Evolutionary conservation across 2,113 vertebrate genomes (phyloP).

Genomic region (Struthio camelus): DNA sequence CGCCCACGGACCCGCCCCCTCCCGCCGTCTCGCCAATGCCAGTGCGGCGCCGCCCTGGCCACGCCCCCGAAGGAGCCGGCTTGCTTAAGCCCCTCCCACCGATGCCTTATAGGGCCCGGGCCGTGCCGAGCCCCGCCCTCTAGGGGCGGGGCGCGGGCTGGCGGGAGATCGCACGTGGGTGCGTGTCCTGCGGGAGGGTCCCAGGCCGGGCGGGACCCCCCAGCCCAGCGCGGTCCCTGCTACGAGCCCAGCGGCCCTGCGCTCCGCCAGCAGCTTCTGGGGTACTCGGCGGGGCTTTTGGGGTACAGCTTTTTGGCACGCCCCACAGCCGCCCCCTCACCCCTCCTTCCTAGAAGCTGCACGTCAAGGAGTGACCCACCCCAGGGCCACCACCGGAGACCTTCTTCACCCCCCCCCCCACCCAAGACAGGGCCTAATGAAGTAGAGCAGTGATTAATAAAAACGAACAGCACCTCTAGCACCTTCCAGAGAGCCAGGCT

Average conservation of each 20-base stretch:
- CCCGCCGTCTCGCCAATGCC: neutral
- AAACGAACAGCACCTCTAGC: too few relatives aligned
- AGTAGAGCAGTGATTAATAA: too few relatives aligned
- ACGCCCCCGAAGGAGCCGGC: fast-evolving
- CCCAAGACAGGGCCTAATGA: too few relatives aligned
- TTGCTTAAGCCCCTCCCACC: fast-evolving
- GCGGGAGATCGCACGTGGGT: neutral
- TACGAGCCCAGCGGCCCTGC: neutral
- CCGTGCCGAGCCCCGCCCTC: fast-evolving
- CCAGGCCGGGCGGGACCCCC: neutral
- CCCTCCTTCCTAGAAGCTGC: too few relatives aligned
- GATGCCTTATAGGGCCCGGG: fast-evolving
- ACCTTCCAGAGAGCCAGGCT: too few relatives aligned
- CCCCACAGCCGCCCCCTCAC: too few relatives aligned
- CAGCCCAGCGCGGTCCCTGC: neutral
- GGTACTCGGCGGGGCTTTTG: neutral
- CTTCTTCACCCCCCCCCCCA: too few relatives aligned
- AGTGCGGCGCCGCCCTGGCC: neutral
- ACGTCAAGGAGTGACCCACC: too few relatives aligned
- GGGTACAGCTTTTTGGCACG: neutral
- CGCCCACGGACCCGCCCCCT: neutral
- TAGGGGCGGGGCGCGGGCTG: neutral
- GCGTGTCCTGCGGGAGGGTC: neutral
- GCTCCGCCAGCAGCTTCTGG: neutral
- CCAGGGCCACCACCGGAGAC: too few relatives aligned